Base-by-base conservation (phyloP, 2,113 vertebrate species). In the Sinocyclocheilus grahami region DNA sequence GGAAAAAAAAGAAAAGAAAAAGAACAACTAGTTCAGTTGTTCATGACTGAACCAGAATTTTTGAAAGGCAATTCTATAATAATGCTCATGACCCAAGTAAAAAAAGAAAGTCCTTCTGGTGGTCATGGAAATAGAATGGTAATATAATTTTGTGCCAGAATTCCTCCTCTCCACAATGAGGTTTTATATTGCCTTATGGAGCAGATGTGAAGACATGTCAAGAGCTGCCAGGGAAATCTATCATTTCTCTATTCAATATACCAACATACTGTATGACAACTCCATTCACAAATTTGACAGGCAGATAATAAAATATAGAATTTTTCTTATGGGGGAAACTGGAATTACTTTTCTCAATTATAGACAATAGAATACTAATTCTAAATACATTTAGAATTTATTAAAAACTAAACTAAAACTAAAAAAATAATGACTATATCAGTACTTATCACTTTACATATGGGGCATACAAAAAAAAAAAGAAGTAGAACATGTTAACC, bases 11-110 rank as follows among this genome's bases (percentile, higher is more conserved):
- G 37, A 37, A 37, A 37, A 37, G 37, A 37, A 37, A 46, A 46
- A 46, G 42, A 46, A 11, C 9, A 10, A 8, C 42, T 46, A 0
- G 42, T 46, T 11, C 1, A 24, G 30, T 18, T 55, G 62, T 93
- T 92, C 92, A 94, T 93, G 91, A 92, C 93, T 89, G 91, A 93
- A 94, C 94, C 94, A 89, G 77, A 71, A 69, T 88, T 92, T 90
- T 92, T 94, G 92, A 93, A 92, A 93, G 90, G 89, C 90, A 90
- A 93, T 92, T 92, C 90, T 90, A 91, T 51, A 92, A 76, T 60
- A 82, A 71, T 42, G 60, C 24, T 83, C 67, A 55, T 76, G 27
- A 78, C 67, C 58, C 33, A 83, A 84, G 9, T 18, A 16, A 63
- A 55, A 33, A 79, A 53, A 33, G 83, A 78, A 67, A 78, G 37